Percentiles rank a stretch among this genome's conserved stretches.
phyloP scores from a whole-genome alignment of 2,113 vertebrate genomes.

The Tachysurus vachellii region DNA sequence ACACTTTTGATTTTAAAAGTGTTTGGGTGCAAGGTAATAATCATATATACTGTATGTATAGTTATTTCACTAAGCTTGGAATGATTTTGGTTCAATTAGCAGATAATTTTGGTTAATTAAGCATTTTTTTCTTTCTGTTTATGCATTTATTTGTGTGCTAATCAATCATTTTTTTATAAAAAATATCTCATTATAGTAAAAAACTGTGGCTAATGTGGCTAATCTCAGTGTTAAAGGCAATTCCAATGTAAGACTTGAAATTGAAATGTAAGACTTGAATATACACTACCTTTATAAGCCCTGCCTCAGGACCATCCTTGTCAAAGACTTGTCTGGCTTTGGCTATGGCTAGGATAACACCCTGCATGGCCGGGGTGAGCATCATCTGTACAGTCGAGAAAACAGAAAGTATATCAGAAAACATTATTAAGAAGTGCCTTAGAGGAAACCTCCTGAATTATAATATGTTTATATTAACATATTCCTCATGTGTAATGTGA shows the following conservation, averaged over 20 bases:
- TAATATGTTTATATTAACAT: not conserved
- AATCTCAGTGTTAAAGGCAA: not conserved
- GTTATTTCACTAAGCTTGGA: not conserved
- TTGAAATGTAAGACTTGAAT: not conserved
- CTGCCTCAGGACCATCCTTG: constrained; percentile 92
- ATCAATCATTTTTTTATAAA: too few relatives aligned
- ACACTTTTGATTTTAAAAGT: not conserved
- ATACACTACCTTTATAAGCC: constrained; percentile 88
- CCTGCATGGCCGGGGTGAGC: constrained; percentile 98
- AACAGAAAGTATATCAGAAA: constrained; percentile 48
- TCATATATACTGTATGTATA: too few relatives aligned
- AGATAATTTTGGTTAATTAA: not conserved
- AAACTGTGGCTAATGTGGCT: not conserved
- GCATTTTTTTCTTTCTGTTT: not conserved
- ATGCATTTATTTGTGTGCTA: too few relatives aligned
- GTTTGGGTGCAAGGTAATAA: not conserved
- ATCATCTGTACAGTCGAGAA: constrained; percentile 81
- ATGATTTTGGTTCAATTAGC: not conserved
- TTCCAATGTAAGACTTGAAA: too few relatives aligned
- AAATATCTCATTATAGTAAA: not conserved
- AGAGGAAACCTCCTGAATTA: not conserved
- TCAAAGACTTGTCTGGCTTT: constrained; percentile 93
- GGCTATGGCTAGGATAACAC: constrained; percentile 94
- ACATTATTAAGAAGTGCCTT: not conserved
- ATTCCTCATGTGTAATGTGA: not conserved